Evolutionary conservation across 1,140 invertebrate genomes (phyloP), one percentile per base, ranked within the genome.

Genomic region (Dreissena rostriformis): DNA sequence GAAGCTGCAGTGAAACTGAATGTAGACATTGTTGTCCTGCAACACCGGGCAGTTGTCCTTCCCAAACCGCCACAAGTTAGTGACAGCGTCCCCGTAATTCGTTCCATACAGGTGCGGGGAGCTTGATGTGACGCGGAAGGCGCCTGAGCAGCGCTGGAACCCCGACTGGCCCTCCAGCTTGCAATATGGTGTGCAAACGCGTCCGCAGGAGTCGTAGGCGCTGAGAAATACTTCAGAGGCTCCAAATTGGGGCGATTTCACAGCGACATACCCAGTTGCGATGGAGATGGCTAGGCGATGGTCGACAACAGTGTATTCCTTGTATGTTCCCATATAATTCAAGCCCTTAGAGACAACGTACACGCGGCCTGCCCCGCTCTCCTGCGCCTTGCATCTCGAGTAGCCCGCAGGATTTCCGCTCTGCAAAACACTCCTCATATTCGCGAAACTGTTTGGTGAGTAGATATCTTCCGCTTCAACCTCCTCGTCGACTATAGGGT

Each of bases 291-390:
- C 88, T 26, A 91, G 85, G 52, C 91, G 73, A 57, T 89, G 86
- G 68, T 92, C 91, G 49, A 91, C 85, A 29, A 92, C 87, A 22
- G 91, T 86, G 28, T 89, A 90, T 68, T 92, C 91, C 61, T 87
- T 90, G 79, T 92, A 92, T 14, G 68, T 80, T 1, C 91, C 91
- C 65, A 90, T 88, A 71, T 92, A 92, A 73, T 90, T 90, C 12
- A 91, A 77, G n/a, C 91, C 91, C 22, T 80, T 77, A 24, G 91
- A 89, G 26, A 85, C 85, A 53, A 92, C 70, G 66, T 87, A 92
- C 28, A 92, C 87, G 39, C 86, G 84, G 14, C 91, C 91, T n/a
- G 87, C 83, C 11, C 86, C 86, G 29, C 68, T 83, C 49, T 76
- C 85, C 7, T 84, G 65, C 2, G 63, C 28, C 14, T 29, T 28